Base-by-base conservation (phyloP, 2,888 invertebrate genomes). In the Volucella inflata region DNA sequence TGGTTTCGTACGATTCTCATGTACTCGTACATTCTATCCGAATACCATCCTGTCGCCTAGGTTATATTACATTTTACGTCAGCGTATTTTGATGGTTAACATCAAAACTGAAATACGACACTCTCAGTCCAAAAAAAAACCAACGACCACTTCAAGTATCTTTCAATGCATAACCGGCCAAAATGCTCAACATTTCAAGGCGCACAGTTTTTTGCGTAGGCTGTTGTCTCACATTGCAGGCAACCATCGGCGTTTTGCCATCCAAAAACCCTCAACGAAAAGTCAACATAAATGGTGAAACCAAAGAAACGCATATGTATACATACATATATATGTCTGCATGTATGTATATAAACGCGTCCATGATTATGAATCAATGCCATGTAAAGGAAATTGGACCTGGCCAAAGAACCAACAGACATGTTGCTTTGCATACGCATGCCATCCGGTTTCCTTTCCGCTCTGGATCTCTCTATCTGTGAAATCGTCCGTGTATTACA, bases 301-400 rank as follows among this genome's bases (percentile, higher is more conserved):
- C 44, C 17, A 12, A 62, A 11, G 14, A 46, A 59, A 59, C 48
- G 53, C 36, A 42, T 0, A 30, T 30, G 6, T 30, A 6, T 30
- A 30, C 30, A 6, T 30, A 30, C 30, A 6, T 30, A 30, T 30
- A 0, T 1, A 0, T 30, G 0, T 30, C 4, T 6, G 6, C 6
- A 6, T 30, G 6, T 30, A 6, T 30, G 6, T 30, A 30, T 85
- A 85, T 72, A 85, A 77, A 76, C 76, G 81, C 85, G 81, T 81
- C 59, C 85, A 85, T 85, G 85, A 85, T 85, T 81, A 85, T 85
- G 85, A 85, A 85, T 85, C 85, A 85, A 85, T 85, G 81, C 85
- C 85, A 85, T 85, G 81, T 85, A 81, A 85, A 77, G 81, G 85
- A 85, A 85, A 85, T 81, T 76, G 85, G 76, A 81, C 81, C 85